Conservation (phyloP, 2,888 invertebrate species). For the Melipona bicolor region DNA sequence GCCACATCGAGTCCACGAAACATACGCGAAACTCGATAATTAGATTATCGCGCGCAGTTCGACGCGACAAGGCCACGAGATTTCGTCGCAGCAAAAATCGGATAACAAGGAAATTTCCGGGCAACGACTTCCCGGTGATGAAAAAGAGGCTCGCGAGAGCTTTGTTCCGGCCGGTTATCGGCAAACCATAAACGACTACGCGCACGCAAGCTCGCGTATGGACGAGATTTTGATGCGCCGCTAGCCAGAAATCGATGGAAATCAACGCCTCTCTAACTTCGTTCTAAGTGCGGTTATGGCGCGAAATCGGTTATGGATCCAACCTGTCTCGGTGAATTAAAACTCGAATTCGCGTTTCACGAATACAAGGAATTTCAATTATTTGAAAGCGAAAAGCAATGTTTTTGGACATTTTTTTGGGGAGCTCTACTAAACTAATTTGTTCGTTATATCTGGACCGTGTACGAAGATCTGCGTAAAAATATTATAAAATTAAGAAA, state of each 20-base stretch:
- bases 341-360: no score
- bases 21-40: constrained; percentile 11
- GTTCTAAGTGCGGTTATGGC: constrained; percentile 42
- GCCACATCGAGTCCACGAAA: neutral
- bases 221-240: constrained; percentile 21
- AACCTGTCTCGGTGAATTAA: no score
- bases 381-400: no score
- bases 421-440: no score
- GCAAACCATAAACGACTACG: constrained; percentile 49
- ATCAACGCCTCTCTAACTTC: constrained; percentile 41
- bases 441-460: no score
- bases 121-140: neutral
- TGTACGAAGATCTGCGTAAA: no score
- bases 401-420: no score
- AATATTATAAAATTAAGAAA: no score
- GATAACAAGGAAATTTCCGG: constrained; percentile 25
- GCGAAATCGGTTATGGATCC: constrained; percentile 35
- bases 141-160: neutral
- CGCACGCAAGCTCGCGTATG: constrained; percentile 30
- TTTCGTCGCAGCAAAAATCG: constrained; percentile 22
- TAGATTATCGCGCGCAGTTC: constrained; percentile 1
- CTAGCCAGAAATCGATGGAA: constrained; percentile 48
- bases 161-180: constrained; percentile 45
- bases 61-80: neutral
- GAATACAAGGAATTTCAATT: no score